phyloP scores from a whole-genome alignment of 2,888 invertebrate species.

The Mamestra brassicae region DNA sequence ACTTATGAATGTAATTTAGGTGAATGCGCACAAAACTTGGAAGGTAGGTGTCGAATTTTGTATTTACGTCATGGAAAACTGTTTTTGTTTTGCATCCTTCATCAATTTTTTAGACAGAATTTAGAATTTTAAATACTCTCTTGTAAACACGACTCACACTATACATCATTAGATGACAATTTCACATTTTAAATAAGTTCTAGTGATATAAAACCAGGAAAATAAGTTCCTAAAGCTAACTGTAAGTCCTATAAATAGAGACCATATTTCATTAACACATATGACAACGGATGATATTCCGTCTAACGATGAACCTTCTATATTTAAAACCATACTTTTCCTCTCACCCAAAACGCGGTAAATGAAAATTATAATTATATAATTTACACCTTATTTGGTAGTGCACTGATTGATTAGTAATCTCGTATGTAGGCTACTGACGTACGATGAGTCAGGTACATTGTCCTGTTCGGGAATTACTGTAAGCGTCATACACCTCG shows the following conservation, averaged over 20 bases:
- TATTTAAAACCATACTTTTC: slow-evolving; percentile 24
- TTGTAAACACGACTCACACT: neutral
- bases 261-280: slow-evolving; percentile 13
- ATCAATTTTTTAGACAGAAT: neutral
- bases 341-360: slow-evolving; percentile 23
- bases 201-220: neutral
- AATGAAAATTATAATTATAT: slow-evolving; percentile 32
- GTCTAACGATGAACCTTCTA: neutral
- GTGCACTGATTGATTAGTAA: slow-evolving; percentile 48
- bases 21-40: slow-evolving; percentile 47
- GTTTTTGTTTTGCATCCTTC: slow-evolving; percentile 10
- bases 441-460: slow-evolving; percentile 48
- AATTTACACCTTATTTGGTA: slow-evolving; percentile 45
- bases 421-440: slow-evolving; percentile 55
- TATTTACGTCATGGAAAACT: slow-evolving; percentile 15
- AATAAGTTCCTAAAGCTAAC: neutral
- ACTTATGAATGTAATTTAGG: slow-evolving; percentile 49
- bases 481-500: slow-evolving; percentile 5
- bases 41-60: slow-evolving; percentile 48
- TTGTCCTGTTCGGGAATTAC: slow-evolving; percentile 45
- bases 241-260: neutral
- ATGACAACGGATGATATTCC: neutral
- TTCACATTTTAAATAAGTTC: slow-evolving; percentile 3
- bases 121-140: neutral
- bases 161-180: neutral